These are phyloP conservation scores for Phorcus lineatus DNA, from an alignment of 2,888 invertebrate species.

Conservation along the genomic window DNA sequence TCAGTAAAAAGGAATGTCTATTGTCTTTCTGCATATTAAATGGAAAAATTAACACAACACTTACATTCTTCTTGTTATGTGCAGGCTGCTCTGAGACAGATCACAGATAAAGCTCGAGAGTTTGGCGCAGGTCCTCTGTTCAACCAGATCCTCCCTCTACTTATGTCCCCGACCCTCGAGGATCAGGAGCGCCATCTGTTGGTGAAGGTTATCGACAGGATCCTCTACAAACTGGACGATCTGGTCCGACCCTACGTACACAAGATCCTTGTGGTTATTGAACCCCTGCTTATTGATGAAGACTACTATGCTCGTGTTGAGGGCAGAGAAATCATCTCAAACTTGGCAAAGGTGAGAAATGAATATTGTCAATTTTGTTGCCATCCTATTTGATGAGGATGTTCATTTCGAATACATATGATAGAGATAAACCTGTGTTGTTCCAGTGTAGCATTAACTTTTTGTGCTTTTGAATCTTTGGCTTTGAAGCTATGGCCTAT, in stretches of 20 bases:
- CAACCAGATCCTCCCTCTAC: slow-evolving; percentile 97
- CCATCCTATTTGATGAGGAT: background rate
- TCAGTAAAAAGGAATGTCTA: no score
- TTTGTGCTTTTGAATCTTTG: no score
- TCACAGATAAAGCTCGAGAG: slow-evolving; percentile 98
- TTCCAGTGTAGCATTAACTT: no score
- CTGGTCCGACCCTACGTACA: slow-evolving; percentile 99
- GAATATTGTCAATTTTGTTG: background rate
- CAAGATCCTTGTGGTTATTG: slow-evolving; percentile 99
- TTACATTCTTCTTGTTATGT: slow-evolving; percentile 22
- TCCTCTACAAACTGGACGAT: slow-evolving; percentile 98
- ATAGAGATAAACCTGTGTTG: background rate
- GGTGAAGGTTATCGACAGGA: slow-evolving; percentile 98
- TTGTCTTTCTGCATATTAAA: no score
- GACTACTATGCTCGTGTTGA: slow-evolving; percentile 99
- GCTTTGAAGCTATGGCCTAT: no score
- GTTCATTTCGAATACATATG: background rate
- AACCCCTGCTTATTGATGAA: slow-evolving; percentile 98
- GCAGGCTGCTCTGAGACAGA: slow-evolving; percentile 90
- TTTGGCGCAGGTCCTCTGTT: slow-evolving; percentile 99
- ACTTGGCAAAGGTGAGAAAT: slow-evolving; percentile 87
- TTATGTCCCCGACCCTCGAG: slow-evolving; percentile 99
- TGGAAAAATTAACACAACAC: no score
- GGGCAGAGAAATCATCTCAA: slow-evolving; percentile 98
- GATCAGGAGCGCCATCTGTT: slow-evolving; percentile 99